A percentile compares a stretch with the other conserved stretches of the same genome.
Conservation (phyloP, 92 coral and sea anemone genomes). For the Phymanthus crucifer region DNA sequence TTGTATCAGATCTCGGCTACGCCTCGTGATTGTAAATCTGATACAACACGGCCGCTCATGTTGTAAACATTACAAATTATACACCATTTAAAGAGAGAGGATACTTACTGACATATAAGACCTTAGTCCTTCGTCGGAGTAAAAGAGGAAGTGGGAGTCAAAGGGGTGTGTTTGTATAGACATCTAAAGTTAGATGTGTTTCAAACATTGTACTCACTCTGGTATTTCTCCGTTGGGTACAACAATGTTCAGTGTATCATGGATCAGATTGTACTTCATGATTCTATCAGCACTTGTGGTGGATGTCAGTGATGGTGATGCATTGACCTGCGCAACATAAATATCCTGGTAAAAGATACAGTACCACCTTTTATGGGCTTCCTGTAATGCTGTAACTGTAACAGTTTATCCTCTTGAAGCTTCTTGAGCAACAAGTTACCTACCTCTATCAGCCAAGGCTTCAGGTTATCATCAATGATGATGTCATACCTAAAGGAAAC, state of each 20-base stretch:
- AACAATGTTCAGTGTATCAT: constrained; percentile 88
- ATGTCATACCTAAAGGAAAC: constrained; percentile 78
- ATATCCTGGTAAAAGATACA: too few species aligned
- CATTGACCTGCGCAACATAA: constrained; percentile 98
- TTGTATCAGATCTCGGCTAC: too few species aligned
- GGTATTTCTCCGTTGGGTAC: constrained; percentile 98
- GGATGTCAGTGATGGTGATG: constrained; percentile 97
- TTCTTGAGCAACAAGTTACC: background rate
- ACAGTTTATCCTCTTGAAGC: background rate
- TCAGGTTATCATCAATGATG: constrained; percentile 94
- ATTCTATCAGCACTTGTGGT: constrained; percentile 97
- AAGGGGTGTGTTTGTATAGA: too few species aligned
- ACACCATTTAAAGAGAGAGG: too few species aligned
- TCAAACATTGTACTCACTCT: constrained; percentile 62
- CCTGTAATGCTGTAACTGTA: too few species aligned
- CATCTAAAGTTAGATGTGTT: background rate
- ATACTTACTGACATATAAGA: too few species aligned
- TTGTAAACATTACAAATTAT: too few species aligned
- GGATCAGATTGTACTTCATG: constrained; percentile 96
- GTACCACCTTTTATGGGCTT: background rate
- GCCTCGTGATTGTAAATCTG: too few species aligned
- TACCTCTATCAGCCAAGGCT: constrained; percentile 99
- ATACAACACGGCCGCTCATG: too few species aligned
- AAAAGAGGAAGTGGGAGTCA: too few species aligned
- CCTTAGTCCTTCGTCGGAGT: too few species aligned